phyloP scores from a whole-genome alignment of 2,888 invertebrate species.

The Stenodema calcarata region DNA sequence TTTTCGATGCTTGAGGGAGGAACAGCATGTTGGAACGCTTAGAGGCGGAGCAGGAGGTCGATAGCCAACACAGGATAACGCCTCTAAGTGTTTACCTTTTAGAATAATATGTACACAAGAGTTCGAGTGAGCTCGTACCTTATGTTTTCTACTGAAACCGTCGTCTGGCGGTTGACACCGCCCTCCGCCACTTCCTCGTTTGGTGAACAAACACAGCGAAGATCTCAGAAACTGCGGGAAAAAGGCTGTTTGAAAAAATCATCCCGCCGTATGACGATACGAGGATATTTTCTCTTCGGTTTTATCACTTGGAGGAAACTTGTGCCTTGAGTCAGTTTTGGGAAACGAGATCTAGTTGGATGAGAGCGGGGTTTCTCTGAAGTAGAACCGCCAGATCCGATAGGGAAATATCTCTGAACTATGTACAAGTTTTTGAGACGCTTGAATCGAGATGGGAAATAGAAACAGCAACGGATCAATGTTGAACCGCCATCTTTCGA shows the following conservation, averaged over 20 bases:
- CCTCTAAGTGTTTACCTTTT: slow-evolving; percentile 33
- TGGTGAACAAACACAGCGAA: neutral
- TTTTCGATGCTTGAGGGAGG: neutral
- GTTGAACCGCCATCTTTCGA: too few species aligned
- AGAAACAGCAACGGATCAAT: too few species aligned
- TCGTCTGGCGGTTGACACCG: neutral
- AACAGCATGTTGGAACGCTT: neutral
- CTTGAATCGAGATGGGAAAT: too few species aligned
- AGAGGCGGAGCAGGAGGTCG: neutral
- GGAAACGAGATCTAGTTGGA: too few species aligned
- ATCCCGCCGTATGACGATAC: neutral
- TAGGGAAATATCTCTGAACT: too few species aligned
- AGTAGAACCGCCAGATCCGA: too few species aligned
- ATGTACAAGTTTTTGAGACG: too few species aligned
- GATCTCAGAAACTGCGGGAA: neutral
- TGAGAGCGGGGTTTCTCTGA: too few species aligned
- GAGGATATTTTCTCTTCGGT: neutral
- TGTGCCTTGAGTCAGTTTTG: too few species aligned
- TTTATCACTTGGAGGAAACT: too few species aligned
- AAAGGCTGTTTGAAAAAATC: neutral
- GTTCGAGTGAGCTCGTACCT: neutral
- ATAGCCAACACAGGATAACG: slow-evolving; percentile 24
- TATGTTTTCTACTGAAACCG: slow-evolving; percentile 5
- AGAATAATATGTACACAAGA: slow-evolving; percentile 41
- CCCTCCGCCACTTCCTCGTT: neutral